A percentile compares a stretch with the other conserved stretches of the same genome.
phyloP scores from a whole-genome alignment of 2,797 vertebrate genomes.

The Phoxinus dragarum region DNA sequence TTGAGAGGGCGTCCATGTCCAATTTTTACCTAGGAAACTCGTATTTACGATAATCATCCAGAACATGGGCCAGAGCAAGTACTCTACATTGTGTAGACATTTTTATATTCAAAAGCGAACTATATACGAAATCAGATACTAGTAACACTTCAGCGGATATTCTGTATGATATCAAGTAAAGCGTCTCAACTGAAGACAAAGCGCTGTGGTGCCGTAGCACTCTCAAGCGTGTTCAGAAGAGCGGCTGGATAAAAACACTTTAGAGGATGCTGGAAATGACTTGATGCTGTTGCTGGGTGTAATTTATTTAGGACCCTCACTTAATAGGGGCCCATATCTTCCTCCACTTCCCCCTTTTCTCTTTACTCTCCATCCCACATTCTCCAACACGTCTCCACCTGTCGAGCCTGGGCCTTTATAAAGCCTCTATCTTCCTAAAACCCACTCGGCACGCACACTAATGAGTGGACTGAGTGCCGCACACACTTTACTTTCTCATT shows the following conservation, averaged over 20 bases:
- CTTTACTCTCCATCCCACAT: background rate
- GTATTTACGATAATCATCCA: too few species aligned
- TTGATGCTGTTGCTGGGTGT: background rate
- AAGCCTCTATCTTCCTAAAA: slow-evolving; percentile 46
- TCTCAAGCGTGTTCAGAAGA: too few species aligned
- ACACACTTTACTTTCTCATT: slow-evolving; percentile 13
- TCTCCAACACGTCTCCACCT: slow-evolving; percentile 68
- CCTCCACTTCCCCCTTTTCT: background rate
- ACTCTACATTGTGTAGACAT: background rate
- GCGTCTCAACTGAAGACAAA: background rate
- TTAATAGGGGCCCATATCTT: slow-evolving; percentile 54
- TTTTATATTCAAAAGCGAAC: background rate
- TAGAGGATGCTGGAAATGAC: slow-evolving; percentile 42
- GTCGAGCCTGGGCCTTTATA: slow-evolving; percentile 63
- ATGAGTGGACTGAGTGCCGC: background rate
- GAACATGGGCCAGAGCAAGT: background rate
- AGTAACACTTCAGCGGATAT: background rate
- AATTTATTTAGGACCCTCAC: background rate
- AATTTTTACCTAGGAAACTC: too few species aligned
- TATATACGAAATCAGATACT: background rate
- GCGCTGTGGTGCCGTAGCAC: rapidly evolving
- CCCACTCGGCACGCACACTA: background rate
- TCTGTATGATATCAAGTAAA: background rate
- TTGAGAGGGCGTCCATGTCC: too few species aligned
- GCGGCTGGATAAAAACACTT: too few species aligned